phyloP scores from a whole-genome alignment of 2,888 invertebrate genomes.

The Aphidoletes aphidimyza region DNA sequence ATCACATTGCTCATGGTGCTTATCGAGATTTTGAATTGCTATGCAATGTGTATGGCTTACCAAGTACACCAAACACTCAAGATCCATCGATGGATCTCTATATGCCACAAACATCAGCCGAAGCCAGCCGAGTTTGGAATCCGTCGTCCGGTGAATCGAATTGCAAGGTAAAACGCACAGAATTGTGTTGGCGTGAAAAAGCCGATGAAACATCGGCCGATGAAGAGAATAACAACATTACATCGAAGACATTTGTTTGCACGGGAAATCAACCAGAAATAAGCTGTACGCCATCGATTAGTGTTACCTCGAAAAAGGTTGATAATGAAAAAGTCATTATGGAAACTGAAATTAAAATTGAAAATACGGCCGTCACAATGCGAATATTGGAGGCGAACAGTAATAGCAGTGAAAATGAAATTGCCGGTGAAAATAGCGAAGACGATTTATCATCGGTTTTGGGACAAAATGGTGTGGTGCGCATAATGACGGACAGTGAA shows the following conservation, averaged over 20 bases:
- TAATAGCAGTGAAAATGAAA: slow-evolving; percentile 64
- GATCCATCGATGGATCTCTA: slow-evolving; percentile 61
- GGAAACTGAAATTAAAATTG: slow-evolving; percentile 85
- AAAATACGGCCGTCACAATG: slow-evolving; percentile 85
- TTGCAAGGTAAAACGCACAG: slow-evolving; percentile 22
- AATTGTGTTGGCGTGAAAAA: slow-evolving; percentile 52
- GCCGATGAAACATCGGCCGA: not conserved
- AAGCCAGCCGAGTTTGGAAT: slow-evolving; percentile 55
- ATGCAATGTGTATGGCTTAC: slow-evolving; percentile 71
- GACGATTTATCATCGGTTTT: slow-evolving; percentile 48
- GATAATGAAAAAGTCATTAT: slow-evolving; percentile 76
- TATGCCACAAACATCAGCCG: slow-evolving; percentile 56
- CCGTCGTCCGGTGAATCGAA: not conserved
- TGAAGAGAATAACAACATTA: not conserved
- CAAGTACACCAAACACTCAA: slow-evolving; percentile 56
- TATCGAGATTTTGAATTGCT: slow-evolving; percentile 71
- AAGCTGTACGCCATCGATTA: not conserved
- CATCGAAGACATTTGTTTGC: not conserved
- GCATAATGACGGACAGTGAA: slow-evolving; percentile 73
- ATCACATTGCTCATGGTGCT: slow-evolving; percentile 68
- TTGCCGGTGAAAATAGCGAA: slow-evolving; percentile 59
- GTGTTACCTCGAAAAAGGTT: not conserved
- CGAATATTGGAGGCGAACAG: slow-evolving; percentile 74
- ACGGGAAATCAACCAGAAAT: not conserved
- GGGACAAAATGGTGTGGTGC: slow-evolving; percentile 68